phyloP scores from a whole-genome alignment of 2,113 vertebrate genomes.

The Crotalus horridus region DNA sequence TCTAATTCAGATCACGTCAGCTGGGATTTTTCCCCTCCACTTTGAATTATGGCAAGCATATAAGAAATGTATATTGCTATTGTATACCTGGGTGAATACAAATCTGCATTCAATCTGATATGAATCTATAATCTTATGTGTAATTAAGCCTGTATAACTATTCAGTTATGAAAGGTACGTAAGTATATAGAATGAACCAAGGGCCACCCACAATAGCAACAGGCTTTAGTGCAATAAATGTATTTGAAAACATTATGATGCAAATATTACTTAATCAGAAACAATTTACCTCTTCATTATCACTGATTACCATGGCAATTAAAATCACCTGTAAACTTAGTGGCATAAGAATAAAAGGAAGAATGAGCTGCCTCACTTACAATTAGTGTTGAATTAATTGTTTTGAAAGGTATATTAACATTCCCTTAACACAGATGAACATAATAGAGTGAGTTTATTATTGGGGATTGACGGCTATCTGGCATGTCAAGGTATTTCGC shows the following conservation, averaged over 20 bases:
- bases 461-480: conserved; percentile 40
- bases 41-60: neutral
- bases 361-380: conserved; percentile 55
- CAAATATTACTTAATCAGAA: conserved; percentile 71
- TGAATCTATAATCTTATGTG: neutral
- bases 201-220: neutral
- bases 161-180: neutral
- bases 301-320: conserved; percentile 67
- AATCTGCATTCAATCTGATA: neutral
- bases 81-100: neutral
- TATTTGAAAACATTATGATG: conserved; percentile 42
- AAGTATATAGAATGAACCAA: neutral
- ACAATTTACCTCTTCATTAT: conserved; percentile 65
- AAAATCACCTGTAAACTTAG: conserved; percentile 65
- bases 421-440: conserved; percentile 44
- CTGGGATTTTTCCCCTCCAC: neutral
- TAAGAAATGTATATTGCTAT: neutral
- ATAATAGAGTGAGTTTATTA: conserved; percentile 44
- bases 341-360: conserved; percentile 41
- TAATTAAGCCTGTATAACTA: conserved; percentile 5
- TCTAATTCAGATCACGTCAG: neutral
- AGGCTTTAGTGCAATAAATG: neutral
- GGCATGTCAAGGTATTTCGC: conserved; percentile 29
- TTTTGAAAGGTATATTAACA: conserved; percentile 54
- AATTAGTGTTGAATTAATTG: conserved; percentile 65